A percentile compares a stretch with the other conserved stretches of the same genome.
Conservation (phyloP, 2,888 invertebrate species). For the Hemistola chrysoprasaria region DNA sequence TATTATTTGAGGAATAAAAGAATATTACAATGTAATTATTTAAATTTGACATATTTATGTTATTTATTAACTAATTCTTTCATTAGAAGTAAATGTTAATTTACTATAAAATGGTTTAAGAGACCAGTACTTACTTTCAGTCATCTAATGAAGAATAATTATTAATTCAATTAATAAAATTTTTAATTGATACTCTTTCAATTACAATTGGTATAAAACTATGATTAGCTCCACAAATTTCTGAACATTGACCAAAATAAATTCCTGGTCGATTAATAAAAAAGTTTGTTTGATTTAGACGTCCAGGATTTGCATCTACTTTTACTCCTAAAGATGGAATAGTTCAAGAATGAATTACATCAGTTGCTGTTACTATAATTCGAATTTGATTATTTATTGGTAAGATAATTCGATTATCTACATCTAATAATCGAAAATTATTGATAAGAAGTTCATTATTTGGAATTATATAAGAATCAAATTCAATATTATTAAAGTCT, state of each 20-base stretch:
- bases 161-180: constrained; percentile 83
- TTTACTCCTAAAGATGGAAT: constrained; percentile 84
- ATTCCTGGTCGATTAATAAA: constrained; percentile 84
- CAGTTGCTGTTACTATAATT: constrained; percentile 82
- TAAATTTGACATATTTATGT: constrained; percentile 85
- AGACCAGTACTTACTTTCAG: constrained; percentile 87
- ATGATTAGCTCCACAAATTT: constrained; percentile 91
- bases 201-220: constrained; percentile 90
- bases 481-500: constrained; percentile 82
- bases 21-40: constrained; percentile 83
- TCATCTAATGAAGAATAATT: constrained; percentile 82
- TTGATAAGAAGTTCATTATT: constrained; percentile 52
- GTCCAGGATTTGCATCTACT: constrained; percentile 85
- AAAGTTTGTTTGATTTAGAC: constrained; percentile 85
- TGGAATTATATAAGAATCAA: constrained; percentile 84
- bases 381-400: constrained; percentile 85
- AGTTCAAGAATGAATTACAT: constrained; percentile 87
- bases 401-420: constrained; percentile 83
- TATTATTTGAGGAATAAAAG: constrained; percentile 87
- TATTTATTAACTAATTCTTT: constrained; percentile 81
- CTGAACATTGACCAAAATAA: constrained; percentile 89
- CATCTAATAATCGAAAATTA: constrained; percentile 83
- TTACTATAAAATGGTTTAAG: constrained; percentile 86
- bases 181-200: constrained; percentile 80
- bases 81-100: constrained; percentile 84